Percentiles rank a stretch among this genome's conserved stretches.
Evolutionary conservation across 2,888 invertebrate genomes (phyloP).

Genomic region (Flexamia atlantica): DNA sequence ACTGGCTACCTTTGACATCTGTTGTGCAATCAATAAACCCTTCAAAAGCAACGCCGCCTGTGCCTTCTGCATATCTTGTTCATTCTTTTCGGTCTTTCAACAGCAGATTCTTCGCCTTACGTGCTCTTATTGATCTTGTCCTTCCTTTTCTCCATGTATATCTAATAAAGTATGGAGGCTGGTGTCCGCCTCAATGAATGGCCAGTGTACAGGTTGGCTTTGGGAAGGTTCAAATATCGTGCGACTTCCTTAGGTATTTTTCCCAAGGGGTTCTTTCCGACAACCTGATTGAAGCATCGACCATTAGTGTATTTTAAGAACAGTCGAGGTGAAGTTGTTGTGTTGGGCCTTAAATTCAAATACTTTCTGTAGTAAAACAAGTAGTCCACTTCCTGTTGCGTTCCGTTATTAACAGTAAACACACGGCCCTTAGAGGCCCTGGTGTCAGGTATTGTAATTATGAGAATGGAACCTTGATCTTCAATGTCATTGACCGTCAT

Average conservation of each 20-base stretch:
- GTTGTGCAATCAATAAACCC: too few species aligned
- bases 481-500: conserved; percentile 64
- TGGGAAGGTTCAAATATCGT: conserved; percentile 65
- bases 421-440: background rate
- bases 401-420: background rate
- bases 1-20: too few species aligned
- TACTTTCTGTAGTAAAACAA: background rate
- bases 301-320: conserved; percentile 67
- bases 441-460: background rate
- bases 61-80: too few species aligned
- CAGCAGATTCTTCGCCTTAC: too few species aligned
- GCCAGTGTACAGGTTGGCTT: conserved; percentile 68
- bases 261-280: too few species aligned
- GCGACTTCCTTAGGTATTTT: conserved; percentile 68
- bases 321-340: conserved; percentile 65
- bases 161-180: too few species aligned
- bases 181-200: conserved; percentile 67
- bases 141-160: too few species aligned
- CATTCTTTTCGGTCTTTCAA: too few species aligned
- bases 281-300: conserved; percentile 65
- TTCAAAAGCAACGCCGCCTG: too few species aligned
- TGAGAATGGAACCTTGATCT: background rate
- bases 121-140: too few species aligned
- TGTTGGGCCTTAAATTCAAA: conserved; percentile 65
- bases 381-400: background rate